These are phyloP conservation scores for Hystrix cristata DNA, from an alignment of 2,113 vertebrate species.

Conservation along the genomic window DNA sequence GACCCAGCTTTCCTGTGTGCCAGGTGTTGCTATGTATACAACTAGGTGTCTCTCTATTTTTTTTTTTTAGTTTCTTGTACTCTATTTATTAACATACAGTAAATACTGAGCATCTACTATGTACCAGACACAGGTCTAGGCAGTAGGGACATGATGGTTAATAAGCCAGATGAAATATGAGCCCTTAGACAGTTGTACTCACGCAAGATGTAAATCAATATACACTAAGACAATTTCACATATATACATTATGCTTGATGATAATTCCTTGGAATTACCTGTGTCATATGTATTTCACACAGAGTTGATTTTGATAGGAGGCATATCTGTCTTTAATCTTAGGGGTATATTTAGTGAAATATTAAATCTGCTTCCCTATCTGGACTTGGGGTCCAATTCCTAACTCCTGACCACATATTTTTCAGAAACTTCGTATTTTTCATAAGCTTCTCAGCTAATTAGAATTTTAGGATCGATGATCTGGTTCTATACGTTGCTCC, in stretches of 20 bases:
- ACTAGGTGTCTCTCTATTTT: not conserved
- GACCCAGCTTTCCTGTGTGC: not conserved
- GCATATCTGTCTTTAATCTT: not conserved
- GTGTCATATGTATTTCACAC: not conserved
- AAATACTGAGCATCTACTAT: not conserved
- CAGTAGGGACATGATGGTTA: not conserved
- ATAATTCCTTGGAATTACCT: not conserved
- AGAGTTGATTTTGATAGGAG: constrained; percentile 17
- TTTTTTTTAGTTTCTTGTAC: not conserved
- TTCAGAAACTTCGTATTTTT: too few relatives aligned
- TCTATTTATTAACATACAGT: not conserved
- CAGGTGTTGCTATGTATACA: not conserved
- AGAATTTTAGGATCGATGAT: too few relatives aligned
- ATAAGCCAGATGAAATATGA: not conserved
- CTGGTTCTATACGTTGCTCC: not conserved
- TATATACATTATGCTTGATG: not conserved
- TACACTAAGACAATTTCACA: not conserved
- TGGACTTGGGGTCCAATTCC: too few relatives aligned
- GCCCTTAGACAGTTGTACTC: not conserved
- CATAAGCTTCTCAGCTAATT: too few relatives aligned
- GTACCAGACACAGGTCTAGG: not conserved
- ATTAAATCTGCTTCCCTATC: too few relatives aligned
- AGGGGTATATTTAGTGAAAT: too few relatives aligned
- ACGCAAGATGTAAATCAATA: constrained; percentile 22
- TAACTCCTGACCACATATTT: too few relatives aligned